phyloP scores from a whole-genome alignment of 2,113 vertebrate species.

The Alosa alosa region DNA sequence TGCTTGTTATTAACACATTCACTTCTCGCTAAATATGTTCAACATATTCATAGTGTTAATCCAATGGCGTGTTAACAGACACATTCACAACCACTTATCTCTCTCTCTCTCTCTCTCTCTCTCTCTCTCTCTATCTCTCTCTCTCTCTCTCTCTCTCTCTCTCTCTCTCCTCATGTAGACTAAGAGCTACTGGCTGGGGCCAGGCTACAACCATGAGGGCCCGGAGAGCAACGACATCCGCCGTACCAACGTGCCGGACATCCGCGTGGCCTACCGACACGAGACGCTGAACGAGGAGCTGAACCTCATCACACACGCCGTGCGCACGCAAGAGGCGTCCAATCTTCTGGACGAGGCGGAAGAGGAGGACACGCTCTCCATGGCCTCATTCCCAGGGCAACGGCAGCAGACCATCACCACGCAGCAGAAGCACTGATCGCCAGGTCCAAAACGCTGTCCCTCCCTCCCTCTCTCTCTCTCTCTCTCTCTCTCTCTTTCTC shows the following conservation, averaged over 20 bases:
- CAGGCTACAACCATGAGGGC: conserved; percentile 79
- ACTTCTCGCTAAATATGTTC: background rate
- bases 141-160: too few relatives aligned
- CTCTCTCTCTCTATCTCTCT: too few relatives aligned
- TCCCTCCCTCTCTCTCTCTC: background rate
- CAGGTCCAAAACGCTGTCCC: background rate
- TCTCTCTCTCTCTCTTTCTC: background rate
- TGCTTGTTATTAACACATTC: background rate
- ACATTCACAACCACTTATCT: too few relatives aligned
- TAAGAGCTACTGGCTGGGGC: conserved; percentile 91
- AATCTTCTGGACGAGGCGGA: conserved; percentile 68
- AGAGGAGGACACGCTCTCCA: conserved; percentile 74
- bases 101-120: background rate
- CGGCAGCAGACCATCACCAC: background rate
- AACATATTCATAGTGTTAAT: too few relatives aligned
- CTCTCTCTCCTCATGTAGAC: conserved; percentile 62
- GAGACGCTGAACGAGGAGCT: conserved; percentile 92
- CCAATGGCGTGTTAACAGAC: too few relatives aligned
- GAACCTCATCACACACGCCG: conserved; percentile 85
- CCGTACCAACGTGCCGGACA: conserved; percentile 89
- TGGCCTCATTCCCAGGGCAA: conserved; percentile 55
- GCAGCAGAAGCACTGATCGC: background rate
- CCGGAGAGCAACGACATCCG: conserved; percentile 89
- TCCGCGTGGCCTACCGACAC: conserved; percentile 84
- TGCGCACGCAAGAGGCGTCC: conserved; percentile 69